Percentiles rank a stretch among this genome's conserved stretches.
phyloP scores from a whole-genome alignment of 1,140 invertebrate species.

The Gryon sp. region DNA sequence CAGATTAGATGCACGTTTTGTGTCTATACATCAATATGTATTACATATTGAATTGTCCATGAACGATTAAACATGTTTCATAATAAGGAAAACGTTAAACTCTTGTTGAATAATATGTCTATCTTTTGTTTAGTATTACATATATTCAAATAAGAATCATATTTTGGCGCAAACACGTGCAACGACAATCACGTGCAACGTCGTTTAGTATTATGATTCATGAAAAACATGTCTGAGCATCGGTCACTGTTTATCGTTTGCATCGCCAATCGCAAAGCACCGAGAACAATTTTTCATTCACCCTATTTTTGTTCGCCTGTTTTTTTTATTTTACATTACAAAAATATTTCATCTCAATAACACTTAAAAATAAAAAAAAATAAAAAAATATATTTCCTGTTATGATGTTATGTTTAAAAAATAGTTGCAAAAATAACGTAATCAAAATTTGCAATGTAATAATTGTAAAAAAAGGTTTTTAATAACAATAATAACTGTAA shows the following conservation, averaged over 20 bases:
- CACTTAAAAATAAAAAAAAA: too few species aligned
- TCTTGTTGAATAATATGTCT: slow-evolving; percentile 34
- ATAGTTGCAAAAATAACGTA: too few species aligned
- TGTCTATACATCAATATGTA: not conserved
- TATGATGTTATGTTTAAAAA: too few species aligned
- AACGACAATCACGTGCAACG: slow-evolving; percentile 29
- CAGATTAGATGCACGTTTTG: too few species aligned
- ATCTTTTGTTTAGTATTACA: slow-evolving; percentile 15
- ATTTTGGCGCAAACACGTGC: slow-evolving; percentile 44
- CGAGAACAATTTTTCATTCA: too few species aligned
- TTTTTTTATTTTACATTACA: too few species aligned
- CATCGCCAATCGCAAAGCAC: too few species aligned
- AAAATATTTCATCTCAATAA: too few species aligned
- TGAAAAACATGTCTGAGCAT: slow-evolving; percentile 7
- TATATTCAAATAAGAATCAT: slow-evolving; percentile 46
- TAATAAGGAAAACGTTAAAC: slow-evolving; percentile 29
- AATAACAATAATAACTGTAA: slow-evolving; percentile 45
- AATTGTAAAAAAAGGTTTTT: slow-evolving; percentile 39
- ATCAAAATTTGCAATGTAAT: too few species aligned
- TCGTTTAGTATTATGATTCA: slow-evolving; percentile 31
- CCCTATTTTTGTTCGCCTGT: not conserved
- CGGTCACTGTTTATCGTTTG: slow-evolving; percentile 17
- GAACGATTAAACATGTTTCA: slow-evolving; percentile 29
- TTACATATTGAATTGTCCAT: not conserved
- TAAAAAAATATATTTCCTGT: too few species aligned